Evolutionary conservation across 2,113 vertebrate species (phyloP).

Genomic region (Neogobius melanostomus): DNA sequence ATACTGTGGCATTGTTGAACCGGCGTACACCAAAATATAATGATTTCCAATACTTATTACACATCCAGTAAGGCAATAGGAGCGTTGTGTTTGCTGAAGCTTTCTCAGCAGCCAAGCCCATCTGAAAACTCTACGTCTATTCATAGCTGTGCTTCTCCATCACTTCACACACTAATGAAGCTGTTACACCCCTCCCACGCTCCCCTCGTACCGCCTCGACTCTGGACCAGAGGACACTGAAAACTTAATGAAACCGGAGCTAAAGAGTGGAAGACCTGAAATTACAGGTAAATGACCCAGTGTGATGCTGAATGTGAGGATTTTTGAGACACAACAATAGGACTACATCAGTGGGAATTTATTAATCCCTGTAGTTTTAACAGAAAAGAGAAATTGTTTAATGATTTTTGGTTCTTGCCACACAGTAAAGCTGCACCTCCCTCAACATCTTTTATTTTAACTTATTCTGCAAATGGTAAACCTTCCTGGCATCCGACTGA

Average conservation of each 20-base stretch:
- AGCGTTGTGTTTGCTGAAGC: background rate
- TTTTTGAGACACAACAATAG: slow-evolving; percentile 39
- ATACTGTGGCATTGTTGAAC: too few species aligned
- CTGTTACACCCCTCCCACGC: slow-evolving; percentile 14
- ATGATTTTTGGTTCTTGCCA: too few species aligned
- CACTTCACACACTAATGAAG: slow-evolving; percentile 56
- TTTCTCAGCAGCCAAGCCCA: background rate
- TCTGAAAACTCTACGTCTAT: slow-evolving; percentile 39
- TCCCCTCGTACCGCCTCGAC: slow-evolving; percentile 16
- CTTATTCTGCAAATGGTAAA: too few species aligned
- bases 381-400: too few species aligned
- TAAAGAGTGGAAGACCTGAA: background rate
- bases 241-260: slow-evolving; percentile 50
- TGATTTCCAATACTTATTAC: background rate
- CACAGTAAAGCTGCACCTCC: too few species aligned
- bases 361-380: background rate
- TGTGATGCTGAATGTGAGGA: slow-evolving; percentile 35
- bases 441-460: too few species aligned
- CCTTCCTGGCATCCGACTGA: background rate
- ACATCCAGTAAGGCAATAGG: background rate
- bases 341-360: slow-evolving; percentile 40
- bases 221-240: slow-evolving; percentile 15
- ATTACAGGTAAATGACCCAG: slow-evolving; percentile 18
- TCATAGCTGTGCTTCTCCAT: slow-evolving; percentile 51
- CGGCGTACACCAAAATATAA: too few species aligned